Conservation (phyloP, 1,140 invertebrate species). For the Pogonomyrmex californicus region DNA sequence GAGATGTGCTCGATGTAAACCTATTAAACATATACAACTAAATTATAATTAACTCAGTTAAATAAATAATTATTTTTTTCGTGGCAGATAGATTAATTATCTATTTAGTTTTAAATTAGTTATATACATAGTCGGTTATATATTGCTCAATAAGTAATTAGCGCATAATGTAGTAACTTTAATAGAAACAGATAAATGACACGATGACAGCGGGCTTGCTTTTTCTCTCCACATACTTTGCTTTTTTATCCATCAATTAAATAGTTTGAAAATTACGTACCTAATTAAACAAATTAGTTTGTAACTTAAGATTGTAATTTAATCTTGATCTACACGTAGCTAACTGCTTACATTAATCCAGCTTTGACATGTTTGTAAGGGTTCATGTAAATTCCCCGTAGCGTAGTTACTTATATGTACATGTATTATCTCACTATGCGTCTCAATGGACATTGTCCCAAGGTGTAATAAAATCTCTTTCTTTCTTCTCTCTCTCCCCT, state of each 20-base stretch:
- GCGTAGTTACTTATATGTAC: constrained; percentile 41
- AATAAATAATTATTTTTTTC: neutral
- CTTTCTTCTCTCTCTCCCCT: neutral
- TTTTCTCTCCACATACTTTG: neutral
- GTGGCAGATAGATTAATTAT: neutral
- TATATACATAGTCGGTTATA: neutral
- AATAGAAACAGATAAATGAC: neutral
- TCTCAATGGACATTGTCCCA: constrained; percentile 19
- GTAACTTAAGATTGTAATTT: constrained; percentile 15
- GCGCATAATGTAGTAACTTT: neutral
- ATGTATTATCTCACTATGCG: constrained; percentile 34
- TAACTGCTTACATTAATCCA: constrained; percentile 44
- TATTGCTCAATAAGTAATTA: neutral
- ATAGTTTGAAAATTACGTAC: neutral
- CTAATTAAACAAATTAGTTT: neutral
- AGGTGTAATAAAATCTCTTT: constrained; percentile 45
- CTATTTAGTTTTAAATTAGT: neutral
- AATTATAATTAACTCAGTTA: neutral
- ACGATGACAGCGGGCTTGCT: neutral
- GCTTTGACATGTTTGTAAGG: constrained; percentile 45
- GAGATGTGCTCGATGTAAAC: too few species aligned
- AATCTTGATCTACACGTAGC: constrained; percentile 27
- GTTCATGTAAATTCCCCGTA: constrained; percentile 45
- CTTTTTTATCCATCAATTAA: neutral
- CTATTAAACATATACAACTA: neutral